Percentiles rank a stretch among this genome's conserved stretches.
phyloP scores from a whole-genome alignment of 2,888 invertebrate genomes.

The Polydrusus pterygomalis region DNA sequence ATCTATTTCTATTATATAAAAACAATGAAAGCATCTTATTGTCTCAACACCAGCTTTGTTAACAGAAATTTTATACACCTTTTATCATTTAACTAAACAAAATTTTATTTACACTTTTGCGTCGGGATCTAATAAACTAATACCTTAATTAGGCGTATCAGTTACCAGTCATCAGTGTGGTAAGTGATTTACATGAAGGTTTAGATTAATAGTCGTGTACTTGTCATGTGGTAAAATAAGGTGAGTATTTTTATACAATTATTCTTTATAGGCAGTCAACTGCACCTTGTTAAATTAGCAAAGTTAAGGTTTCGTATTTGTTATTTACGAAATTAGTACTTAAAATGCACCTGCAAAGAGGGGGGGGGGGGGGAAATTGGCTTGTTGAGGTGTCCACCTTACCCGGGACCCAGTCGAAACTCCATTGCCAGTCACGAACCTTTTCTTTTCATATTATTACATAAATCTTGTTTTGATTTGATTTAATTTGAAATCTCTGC shows the following conservation, averaged over 20 bases:
- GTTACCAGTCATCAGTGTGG: slow-evolving; percentile 22
- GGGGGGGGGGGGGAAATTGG: too few relatives aligned
- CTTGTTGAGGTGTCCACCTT: too few relatives aligned
- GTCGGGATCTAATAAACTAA: slow-evolving; percentile 23
- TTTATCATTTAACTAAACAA: slow-evolving; percentile 42
- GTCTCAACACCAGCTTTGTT: slow-evolving; percentile 22
- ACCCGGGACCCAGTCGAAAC: too few relatives aligned
- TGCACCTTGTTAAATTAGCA: too few relatives aligned
- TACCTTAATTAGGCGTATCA: slow-evolving; percentile 16
- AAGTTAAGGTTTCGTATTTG: too few relatives aligned
- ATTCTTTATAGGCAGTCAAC: too few relatives aligned
- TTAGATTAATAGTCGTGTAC: slow-evolving; percentile 18
- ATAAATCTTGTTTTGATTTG: too few relatives aligned
- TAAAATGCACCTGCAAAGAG: too few relatives aligned
- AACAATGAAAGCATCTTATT: slow-evolving; percentile 9
- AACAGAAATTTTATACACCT: slow-evolving; percentile 27
- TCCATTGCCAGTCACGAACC: too few relatives aligned
- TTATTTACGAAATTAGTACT: too few relatives aligned
- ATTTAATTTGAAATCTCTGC: too few relatives aligned
- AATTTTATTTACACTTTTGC: slow-evolving; percentile 31
- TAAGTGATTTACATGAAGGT: slow-evolving; percentile 25
- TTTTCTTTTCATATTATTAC: too few relatives aligned
- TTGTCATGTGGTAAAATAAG: slow-evolving; percentile 40
- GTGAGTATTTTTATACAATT: slow-evolving; percentile 4
- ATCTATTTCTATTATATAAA: slow-evolving; percentile 16